Conservation (phyloP, 35 echinoderm and acorn worm genomes). For the Apostichopus californicus region DNA sequence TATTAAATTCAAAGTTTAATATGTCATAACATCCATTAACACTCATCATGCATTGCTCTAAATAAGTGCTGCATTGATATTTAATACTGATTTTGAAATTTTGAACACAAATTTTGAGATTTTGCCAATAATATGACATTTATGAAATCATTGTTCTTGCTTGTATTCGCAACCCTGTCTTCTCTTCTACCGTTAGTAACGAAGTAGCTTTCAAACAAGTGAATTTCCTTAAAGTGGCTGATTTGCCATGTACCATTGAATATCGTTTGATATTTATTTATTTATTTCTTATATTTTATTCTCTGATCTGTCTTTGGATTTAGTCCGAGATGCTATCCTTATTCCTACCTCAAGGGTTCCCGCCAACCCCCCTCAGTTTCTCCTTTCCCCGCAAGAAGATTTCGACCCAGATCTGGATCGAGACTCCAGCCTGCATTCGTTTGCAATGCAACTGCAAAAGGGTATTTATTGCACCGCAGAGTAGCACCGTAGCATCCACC, state of each 20-base stretch:
- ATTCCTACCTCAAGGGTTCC: neutral
- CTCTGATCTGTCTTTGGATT: neutral
- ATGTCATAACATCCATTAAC: too few relatives aligned
- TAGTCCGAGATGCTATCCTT: slow-evolving; percentile 1
- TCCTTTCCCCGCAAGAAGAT: slow-evolving; percentile 43
- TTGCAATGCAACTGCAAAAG: neutral
- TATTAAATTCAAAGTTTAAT: too few relatives aligned
- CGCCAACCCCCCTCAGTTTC: neutral
- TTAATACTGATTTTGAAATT: too few relatives aligned
- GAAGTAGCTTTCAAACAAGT: too few relatives aligned
- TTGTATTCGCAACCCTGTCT: too few relatives aligned
- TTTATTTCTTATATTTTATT: slow-evolving; percentile 7
- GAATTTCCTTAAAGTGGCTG: neutral
- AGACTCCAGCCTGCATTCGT: neutral
- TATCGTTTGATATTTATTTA: neutral
- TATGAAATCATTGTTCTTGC: too few relatives aligned
- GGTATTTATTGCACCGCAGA: slow-evolving; percentile 1
- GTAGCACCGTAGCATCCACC: neutral
- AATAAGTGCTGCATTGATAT: too few relatives aligned
- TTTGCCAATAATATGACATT: too few relatives aligned
- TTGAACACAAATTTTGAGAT: too few relatives aligned
- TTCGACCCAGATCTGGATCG: slow-evolving; percentile 9
- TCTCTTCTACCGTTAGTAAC: too few relatives aligned
- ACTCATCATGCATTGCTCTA: too few relatives aligned
- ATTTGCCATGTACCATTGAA: too few relatives aligned